These are phyloP conservation scores for Odontomyia ornata DNA, from an alignment of 2,888 invertebrate genomes.

Conservation along the genomic window DNA sequence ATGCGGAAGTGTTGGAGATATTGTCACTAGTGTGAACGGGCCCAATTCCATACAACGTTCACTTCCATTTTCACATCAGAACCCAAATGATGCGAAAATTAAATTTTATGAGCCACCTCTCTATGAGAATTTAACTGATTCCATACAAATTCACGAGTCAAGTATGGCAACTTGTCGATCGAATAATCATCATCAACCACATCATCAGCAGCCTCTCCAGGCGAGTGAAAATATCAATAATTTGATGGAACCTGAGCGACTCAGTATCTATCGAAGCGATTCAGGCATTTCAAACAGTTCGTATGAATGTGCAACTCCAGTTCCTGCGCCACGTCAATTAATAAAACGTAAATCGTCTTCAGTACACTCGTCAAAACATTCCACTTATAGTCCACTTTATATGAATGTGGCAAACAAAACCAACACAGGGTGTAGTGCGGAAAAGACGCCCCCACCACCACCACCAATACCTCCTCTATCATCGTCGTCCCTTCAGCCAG, in stretches of 20 bases:
- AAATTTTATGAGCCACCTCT: slow-evolving; percentile 63
- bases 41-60: slow-evolving; percentile 13
- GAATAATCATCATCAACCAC: slow-evolving; percentile 54
- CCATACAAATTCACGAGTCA: slow-evolving; percentile 71
- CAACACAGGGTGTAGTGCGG: neutral
- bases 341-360: slow-evolving; percentile 39
- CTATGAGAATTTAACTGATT: slow-evolving; percentile 74
- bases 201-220: slow-evolving; percentile 61
- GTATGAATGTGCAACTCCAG: slow-evolving; percentile 66
- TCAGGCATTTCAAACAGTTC: slow-evolving; percentile 66
- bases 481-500: slow-evolving; percentile 21
- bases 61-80: slow-evolving; percentile 43
- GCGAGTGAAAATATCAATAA: slow-evolving; percentile 58
- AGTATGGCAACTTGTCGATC: slow-evolving; percentile 40
- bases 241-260: slow-evolving; percentile 60
- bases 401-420: slow-evolving; percentile 50
- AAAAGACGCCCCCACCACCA: neutral
- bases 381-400: slow-evolving; percentile 49
- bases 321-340: slow-evolving; percentile 68
- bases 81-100: slow-evolving; percentile 52
- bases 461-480: neutral
- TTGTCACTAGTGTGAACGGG: slow-evolving; percentile 45
- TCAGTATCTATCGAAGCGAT: slow-evolving; percentile 64
- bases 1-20: slow-evolving; percentile 62
- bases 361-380: slow-evolving; percentile 30